Evolutionary conservation across 1,140 invertebrate species (phyloP).

Genomic region (Diorhabda sublineata): DNA sequence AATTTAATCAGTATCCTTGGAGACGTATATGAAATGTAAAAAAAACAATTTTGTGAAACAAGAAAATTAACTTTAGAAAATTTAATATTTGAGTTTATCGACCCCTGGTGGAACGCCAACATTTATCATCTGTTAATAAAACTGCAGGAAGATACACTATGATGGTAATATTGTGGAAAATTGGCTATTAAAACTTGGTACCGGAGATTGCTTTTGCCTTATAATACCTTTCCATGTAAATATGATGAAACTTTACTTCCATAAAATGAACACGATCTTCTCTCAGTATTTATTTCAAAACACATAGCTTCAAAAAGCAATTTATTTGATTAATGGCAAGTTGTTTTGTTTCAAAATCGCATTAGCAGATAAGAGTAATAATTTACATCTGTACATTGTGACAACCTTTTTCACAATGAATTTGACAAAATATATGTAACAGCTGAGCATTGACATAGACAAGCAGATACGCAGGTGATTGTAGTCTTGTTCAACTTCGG

Average conservation of each 20-base stretch:
- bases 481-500: no score
- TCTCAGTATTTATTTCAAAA: no score
- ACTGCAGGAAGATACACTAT: background rate
- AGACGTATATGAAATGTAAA: background rate
- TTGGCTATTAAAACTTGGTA: slow-evolving; percentile 1
- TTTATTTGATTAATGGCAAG: no score
- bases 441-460: no score
- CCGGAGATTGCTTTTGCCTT: background rate
- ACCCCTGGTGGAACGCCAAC: background rate
- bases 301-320: no score
- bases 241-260: slow-evolving; percentile 1
- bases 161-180: slow-evolving; percentile 2
- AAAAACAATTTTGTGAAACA: background rate
- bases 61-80: background rate
- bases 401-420: no score
- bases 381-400: no score
- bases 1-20: background rate
- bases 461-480: no score
- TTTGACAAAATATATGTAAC: no score
- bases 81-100: slow-evolving; percentile 1
- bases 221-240: slow-evolving; percentile 3
- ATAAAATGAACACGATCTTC: background rate
- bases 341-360: no score
- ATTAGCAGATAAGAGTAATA: no score
- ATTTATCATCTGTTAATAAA: slow-evolving; percentile 1